Evolutionary conservation across 2,797 vertebrate genomes (phyloP).

Genomic region (Myripristis jacobus): DNA sequence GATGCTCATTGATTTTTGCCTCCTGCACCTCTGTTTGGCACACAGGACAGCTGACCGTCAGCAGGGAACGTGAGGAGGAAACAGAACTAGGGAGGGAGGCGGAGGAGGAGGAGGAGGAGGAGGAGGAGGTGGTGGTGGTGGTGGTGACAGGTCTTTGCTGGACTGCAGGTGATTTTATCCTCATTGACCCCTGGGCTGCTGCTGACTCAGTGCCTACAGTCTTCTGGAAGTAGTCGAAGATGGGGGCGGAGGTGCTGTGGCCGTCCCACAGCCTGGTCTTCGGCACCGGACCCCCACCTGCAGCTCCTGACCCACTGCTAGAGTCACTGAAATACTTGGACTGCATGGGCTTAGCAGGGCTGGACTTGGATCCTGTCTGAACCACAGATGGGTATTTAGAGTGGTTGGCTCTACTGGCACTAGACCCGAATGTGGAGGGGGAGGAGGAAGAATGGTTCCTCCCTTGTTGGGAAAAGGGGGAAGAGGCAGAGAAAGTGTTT

Average conservation of each 20-base stretch:
- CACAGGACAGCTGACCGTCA: conserved; percentile 89
- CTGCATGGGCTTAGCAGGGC: conserved; percentile 12
- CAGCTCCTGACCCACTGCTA: neutral
- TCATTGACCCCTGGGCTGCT: conserved; percentile 15
- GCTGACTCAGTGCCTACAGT: conserved; percentile 29
- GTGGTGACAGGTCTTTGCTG: conserved; percentile 38
- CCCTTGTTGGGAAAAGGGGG: conserved; percentile 24
- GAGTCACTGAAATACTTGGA: conserved; percentile 52
- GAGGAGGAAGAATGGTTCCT: conserved; percentile 25
- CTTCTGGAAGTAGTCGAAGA: conserved; percentile 78
- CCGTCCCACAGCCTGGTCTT: conserved; percentile 78
- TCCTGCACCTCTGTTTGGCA: conserved; percentile 85
- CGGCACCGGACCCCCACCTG: conserved; percentile 4
- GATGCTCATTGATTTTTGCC: conserved; percentile 90
- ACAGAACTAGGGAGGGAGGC: conserved; percentile 23
- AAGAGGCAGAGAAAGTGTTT: conserved; percentile 24
- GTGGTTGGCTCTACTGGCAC: neutral
- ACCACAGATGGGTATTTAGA: conserved; percentile 3
- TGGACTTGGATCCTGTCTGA: conserved; percentile 26
- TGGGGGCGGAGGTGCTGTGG: conserved; percentile 49
- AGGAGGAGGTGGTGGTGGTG: conserved; percentile 2
- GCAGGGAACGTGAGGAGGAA: conserved; percentile 23
- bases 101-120: conserved; percentile 23
- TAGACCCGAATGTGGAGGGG: neutral
- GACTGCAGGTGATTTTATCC: conserved; percentile 30